These are phyloP conservation scores for Megalops atlanticus DNA, from an alignment of 2,113 vertebrate species.

Conservation along the genomic window DNA sequence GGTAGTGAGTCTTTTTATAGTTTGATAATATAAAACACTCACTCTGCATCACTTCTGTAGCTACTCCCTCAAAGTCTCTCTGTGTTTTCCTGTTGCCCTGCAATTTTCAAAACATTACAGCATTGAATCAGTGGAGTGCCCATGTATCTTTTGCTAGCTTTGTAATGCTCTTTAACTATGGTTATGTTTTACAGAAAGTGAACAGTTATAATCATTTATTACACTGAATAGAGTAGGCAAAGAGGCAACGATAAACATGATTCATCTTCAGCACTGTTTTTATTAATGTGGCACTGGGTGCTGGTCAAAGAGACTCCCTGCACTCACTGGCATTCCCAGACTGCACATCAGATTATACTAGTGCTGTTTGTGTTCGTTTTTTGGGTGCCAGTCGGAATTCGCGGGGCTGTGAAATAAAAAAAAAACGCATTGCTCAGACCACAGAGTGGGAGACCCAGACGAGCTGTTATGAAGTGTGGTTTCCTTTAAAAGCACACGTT, in stretches of 20 bases:
- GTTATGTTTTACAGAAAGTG: conserved; percentile 20
- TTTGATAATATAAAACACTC: conserved; percentile 5
- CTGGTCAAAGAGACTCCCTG: conserved; percentile 38
- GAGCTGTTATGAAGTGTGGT: conserved; percentile 30
- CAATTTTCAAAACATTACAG: conserved; percentile 24
- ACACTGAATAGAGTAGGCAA: conserved; percentile 31
- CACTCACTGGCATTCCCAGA: conserved; percentile 54
- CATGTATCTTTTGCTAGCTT: conserved; percentile 47
- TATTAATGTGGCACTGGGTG: conserved; percentile 7
- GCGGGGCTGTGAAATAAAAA: conserved; percentile 44
- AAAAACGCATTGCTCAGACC: conserved; percentile 29
- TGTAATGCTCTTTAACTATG: conserved; percentile 34
- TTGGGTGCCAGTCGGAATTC: conserved; percentile 47
- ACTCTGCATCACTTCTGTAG: neutral
- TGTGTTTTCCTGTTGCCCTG: neutral
- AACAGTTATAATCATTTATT: conserved; percentile 25
- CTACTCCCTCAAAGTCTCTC: conserved; percentile 15
- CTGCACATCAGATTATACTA: conserved; percentile 47
- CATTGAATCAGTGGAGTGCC: conserved; percentile 37
- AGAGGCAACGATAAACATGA: neutral
- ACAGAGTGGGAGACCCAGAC: conserved; percentile 20
- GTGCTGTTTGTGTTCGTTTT: conserved; percentile 40
- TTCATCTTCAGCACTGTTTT: neutral
- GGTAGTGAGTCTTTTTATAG: too few species aligned
- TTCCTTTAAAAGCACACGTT: conserved; percentile 40